phyloP scores from a whole-genome alignment of 64 coral and sea anemone genomes.

The Pocillopora damicornis region DNA sequence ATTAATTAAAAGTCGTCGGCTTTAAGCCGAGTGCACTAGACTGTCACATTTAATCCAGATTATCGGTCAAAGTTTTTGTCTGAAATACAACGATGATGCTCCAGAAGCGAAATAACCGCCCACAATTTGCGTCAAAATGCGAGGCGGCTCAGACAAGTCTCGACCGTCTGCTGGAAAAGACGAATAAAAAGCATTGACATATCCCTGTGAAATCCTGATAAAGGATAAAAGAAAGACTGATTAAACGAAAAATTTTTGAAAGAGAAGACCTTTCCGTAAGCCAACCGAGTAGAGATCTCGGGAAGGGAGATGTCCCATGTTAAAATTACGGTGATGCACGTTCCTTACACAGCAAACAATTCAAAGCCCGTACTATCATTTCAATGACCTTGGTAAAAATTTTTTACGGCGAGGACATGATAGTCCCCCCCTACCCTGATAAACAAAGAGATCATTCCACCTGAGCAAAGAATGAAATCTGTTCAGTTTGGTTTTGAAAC shows the following conservation, averaged over 20 bases:
- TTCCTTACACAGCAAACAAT: no score
- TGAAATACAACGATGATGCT: no score
- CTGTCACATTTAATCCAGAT: conserved; percentile 18
- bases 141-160: not conserved
- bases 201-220: not conserved
- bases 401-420: no score
- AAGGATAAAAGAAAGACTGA: not conserved
- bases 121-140: conserved; percentile 11
- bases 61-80: not conserved
- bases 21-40: not conserved
- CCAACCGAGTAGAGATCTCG: not conserved
- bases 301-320: no score
- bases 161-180: not conserved
- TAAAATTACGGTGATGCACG: no score
- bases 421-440: no score
- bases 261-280: not conserved
- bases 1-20: not conserved
- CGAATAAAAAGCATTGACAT: not conserved
- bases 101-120: not conserved
- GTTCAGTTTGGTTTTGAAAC: no score
- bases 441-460: no score
- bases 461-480: no score
- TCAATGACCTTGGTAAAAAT: no score
- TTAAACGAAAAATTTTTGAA: not conserved
- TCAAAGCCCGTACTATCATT: no score